Base-by-base conservation (phyloP, 2,888 invertebrate genomes). In the Iselma pallidipennis region DNA sequence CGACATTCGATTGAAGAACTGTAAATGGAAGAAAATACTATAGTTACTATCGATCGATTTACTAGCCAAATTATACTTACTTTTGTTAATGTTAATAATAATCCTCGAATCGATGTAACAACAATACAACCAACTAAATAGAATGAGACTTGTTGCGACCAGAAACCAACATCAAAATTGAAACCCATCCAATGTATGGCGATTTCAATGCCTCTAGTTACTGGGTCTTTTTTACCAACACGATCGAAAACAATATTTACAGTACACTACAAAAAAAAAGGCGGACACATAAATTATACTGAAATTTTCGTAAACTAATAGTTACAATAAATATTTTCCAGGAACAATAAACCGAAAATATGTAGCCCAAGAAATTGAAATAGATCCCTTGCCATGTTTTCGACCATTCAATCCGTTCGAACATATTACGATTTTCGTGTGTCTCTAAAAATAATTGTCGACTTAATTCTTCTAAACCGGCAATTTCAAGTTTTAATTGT, bases 261-360 rank as follows among this genome's bases (percentile, higher is more conserved):
- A 57, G 96, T 96, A 51, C 95, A 95, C 96, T 97, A 83, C 59
- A 85, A 86, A 61, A 61, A 70, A 45, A 55, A 58, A 25, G 61
- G 57, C 12, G 25, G 4, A 25, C 10, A 49, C 48, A n/a, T 16
- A 14, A 26, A 49, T 57, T 53, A 56, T 59, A 28, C n/a, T n/a
- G n/a, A n/a, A n/a, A n/a, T n/a, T n/a, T n/a, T 55, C 25, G n/a
- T 14, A 51, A 9, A 42, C 51, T 42, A 50, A 42, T 50, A 86
- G 92, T 89, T 82, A 97, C 96, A 81, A 99, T 98, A 80, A 98
- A 95, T 79, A 99, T 99, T 85, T 99, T 99, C 95, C 98, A 98
- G 63, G 95, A 85, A 80, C 99, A 99, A 78, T 99, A 99, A 1
- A 96, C 83, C 2, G 98, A 98, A 84, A 99, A 99, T 82, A 99